Evolutionary conservation across 2,113 vertebrate genomes (phyloP).

Genomic region (Alectura lathami): DNA sequence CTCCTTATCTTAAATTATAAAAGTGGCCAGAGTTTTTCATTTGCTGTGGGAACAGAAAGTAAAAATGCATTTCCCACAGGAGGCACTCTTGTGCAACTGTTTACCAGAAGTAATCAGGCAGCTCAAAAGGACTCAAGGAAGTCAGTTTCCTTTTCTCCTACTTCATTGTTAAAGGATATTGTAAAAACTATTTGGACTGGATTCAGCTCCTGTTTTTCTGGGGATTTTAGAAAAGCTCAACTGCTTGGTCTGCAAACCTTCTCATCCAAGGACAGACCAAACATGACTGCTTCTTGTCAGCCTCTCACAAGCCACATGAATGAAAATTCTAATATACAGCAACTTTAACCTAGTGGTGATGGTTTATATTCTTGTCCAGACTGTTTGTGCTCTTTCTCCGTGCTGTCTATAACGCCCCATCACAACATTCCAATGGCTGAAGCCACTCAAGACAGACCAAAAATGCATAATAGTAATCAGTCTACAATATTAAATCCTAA

Average conservation of each 20-base stretch:
- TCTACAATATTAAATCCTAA: background rate
- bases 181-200: background rate
- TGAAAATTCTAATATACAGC: background rate
- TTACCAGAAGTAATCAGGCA: background rate
- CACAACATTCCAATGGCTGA: background rate
- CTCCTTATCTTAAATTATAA: background rate
- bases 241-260: background rate
- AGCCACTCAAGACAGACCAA: background rate
- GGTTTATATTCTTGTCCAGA: background rate
- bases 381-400: background rate
- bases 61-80: background rate
- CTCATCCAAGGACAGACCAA: background rate
- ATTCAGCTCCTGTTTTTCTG: background rate
- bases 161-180: background rate
- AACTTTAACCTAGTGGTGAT: background rate
- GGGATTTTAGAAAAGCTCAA: background rate
- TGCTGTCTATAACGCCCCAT: accelerated
- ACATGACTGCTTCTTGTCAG: background rate
- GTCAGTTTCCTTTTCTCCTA: background rate
- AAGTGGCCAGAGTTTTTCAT: background rate
- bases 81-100: background rate
- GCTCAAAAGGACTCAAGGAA: background rate
- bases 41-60: background rate
- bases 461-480: background rate
- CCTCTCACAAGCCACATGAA: background rate